Evolutionary conservation across 2,797 vertebrate genomes (phyloP), one percentile per base, ranked within the genome.

Genomic region (Margarornis squamiger): DNA sequence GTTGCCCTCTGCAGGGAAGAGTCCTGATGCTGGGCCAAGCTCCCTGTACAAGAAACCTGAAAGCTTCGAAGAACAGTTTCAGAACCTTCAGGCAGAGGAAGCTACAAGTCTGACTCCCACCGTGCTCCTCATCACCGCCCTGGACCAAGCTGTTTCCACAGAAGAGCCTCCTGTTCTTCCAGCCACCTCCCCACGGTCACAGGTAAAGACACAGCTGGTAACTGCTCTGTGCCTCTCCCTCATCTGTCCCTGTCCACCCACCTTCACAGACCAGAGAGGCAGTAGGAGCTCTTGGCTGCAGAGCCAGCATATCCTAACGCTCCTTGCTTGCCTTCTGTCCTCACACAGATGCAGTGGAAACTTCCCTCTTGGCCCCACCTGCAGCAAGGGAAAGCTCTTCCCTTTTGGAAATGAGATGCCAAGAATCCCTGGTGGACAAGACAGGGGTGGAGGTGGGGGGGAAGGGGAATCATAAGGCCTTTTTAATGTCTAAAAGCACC

Each of bases 161-260:
- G 98, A 99, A 95, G 98, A 99, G 95, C 98, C 98, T 94, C 98
- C 98, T 86, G 98, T 98, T 59, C 96, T 98, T 91, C 97, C 98
- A 45, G 98, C 98, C 58, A 98, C 98, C 34, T 98, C 98, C 74
- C 98, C 98, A 86, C 98, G 98, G 95, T 97, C 98, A 81, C 98
- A 99, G 99, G 99, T 99, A 98, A 97, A 92, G 70, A 49, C 39
- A 10, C n/a, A 63, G 26, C 32, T 67, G 66, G 54, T 46, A 72
- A 51, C 51, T 27, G 26, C 36, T 34, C 62, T 66, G 36, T 49
- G 17, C n/a, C 75, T 78, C 57, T 62, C 58, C 34, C 54, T 65
- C 75, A 48, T 36, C 49, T 80, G 6, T 54, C 62, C 70, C 26
- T 15, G 29, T 54, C 67, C 76, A 49, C 20, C 13, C 55, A 70